A percentile compares a stretch with the other conserved stretches of the same genome.
Conservation (phyloP, 2,797 vertebrate genomes). For the Darevskia nairensis region DNA sequence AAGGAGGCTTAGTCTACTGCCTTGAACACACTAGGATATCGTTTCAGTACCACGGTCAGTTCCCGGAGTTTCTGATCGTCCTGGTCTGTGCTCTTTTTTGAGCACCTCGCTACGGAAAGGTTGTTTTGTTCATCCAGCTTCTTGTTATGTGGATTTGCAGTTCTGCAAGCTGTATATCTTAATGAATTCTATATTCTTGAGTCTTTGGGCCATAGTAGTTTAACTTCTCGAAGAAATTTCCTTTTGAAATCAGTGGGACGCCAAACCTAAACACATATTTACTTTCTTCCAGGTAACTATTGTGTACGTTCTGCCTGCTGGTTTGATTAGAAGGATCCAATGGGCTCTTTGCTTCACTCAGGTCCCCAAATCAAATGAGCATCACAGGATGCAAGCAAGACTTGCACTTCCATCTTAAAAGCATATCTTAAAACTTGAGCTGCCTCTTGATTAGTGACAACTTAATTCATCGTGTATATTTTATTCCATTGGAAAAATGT, state of each 20-base stretch:
- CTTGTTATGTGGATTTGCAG: neutral
- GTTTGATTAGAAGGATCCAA: conserved; percentile 7
- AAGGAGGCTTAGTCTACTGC: neutral
- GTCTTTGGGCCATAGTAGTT: neutral
- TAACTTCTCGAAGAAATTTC: neutral
- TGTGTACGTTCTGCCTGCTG: neutral
- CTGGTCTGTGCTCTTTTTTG: neutral
- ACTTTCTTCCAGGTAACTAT: neutral
- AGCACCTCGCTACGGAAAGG: too few species aligned
- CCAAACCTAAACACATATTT: neutral
- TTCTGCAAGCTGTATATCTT: neutral
- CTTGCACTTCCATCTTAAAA: neutral
- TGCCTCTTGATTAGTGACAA: neutral
- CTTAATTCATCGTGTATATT: neutral
- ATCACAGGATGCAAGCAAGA: neutral
- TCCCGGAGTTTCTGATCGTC: neutral
- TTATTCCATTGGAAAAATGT: neutral
- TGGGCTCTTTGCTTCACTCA: neutral
- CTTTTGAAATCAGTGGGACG: conserved; percentile 6
- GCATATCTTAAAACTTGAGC: neutral
- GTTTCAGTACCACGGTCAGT: conserved; percentile 9
- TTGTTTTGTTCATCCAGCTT: neutral
- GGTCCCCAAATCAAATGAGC: neutral
- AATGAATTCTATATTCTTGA: neutral
- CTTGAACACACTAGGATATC: neutral